Conservation (phyloP, 2,797 vertebrate species). For the Poecilia velifera region DNA sequence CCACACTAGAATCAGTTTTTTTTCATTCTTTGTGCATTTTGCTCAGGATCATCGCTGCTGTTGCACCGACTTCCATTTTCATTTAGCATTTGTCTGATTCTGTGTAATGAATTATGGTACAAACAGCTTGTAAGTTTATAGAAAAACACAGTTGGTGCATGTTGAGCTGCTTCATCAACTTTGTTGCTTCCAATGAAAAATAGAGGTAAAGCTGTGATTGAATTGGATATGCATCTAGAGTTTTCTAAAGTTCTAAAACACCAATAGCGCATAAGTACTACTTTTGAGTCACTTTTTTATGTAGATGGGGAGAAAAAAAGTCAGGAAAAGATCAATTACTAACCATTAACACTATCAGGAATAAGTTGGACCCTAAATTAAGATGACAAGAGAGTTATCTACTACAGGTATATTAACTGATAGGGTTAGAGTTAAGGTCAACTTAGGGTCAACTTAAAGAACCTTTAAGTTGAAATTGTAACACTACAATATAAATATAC, state of each 20-base stretch:
- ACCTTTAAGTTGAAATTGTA: neutral
- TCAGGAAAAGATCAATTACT: neutral
- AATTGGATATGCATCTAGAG: too few species aligned
- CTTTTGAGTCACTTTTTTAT: neutral
- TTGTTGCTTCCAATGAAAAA: neutral
- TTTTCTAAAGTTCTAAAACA: neutral
- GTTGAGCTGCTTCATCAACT: neutral
- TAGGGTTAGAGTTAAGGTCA: neutral
- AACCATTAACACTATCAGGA: neutral
- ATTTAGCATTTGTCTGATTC: neutral
- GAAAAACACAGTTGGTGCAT: neutral
- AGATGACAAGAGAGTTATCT: neutral
- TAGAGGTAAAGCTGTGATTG: neutral
- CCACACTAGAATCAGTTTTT: neutral
- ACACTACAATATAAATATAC: constrained; percentile 9
- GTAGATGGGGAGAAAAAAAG: neutral
- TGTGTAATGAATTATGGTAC: neutral
- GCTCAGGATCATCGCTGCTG: neutral
- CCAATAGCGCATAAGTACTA: neutral
- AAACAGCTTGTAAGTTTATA: neutral
- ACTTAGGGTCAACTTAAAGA: too few species aligned
- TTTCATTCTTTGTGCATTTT: neutral
- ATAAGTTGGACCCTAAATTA: neutral
- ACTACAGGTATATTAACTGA: neutral
- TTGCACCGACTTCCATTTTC: neutral